phyloP scores from a whole-genome alignment of 1,140 invertebrate species.

The Phymorhynchus buccinoides region DNA sequence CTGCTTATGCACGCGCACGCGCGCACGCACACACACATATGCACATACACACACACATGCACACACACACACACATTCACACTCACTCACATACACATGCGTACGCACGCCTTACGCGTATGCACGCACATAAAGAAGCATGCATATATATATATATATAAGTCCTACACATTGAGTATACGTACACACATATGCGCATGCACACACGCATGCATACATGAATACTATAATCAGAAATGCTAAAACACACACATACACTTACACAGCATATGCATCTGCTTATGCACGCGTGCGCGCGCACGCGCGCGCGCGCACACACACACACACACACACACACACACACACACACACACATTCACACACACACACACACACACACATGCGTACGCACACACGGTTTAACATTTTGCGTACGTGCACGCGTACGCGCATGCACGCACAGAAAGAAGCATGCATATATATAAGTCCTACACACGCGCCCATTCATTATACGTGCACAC shows the following conservation, averaged over 20 bases:
- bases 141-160: too few relatives aligned
- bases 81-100: not conserved
- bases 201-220: not conserved
- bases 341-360: not conserved
- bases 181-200: not conserved
- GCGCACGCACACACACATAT: not conserved
- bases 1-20: too few relatives aligned
- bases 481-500: not conserved
- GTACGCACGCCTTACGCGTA: not conserved
- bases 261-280: not conserved
- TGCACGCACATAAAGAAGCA: not conserved
- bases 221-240: too few relatives aligned
- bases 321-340: conserved; percentile 4
- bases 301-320: not conserved
- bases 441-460: too few relatives aligned
- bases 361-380: not conserved
- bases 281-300: not conserved
- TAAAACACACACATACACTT: not conserved
- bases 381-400: not conserved
- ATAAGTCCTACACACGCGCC: too few relatives aligned
- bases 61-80: not conserved
- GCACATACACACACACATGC: not conserved
- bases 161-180: too few relatives aligned
- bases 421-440: not conserved
- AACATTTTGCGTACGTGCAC: too few relatives aligned